Conservation (phyloP, 2,888 invertebrate genomes). For the Orchesellides sinensis region DNA sequence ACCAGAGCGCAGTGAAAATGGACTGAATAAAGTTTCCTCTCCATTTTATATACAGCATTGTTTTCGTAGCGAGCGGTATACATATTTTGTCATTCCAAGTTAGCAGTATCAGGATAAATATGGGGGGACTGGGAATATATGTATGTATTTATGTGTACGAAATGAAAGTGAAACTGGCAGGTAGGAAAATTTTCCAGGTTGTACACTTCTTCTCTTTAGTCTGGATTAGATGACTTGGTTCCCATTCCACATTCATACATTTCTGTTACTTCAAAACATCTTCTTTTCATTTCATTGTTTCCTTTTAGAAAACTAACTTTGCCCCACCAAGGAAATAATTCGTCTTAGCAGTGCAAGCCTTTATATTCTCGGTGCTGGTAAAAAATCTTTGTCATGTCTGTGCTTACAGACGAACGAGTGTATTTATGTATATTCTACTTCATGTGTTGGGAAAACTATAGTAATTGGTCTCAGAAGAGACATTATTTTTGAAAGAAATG, state of each 20-base stretch:
- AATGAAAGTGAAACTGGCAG: too few relatives aligned
- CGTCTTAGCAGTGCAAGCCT: too few relatives aligned
- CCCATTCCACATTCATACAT: not conserved
- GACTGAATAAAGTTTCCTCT: not conserved
- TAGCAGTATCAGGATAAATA: too few relatives aligned
- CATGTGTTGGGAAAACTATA: slow-evolving; percentile 43
- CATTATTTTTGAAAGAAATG: slow-evolving; percentile 66
- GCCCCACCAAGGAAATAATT: not conserved
- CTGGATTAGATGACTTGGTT: not conserved
- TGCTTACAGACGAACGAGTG: not conserved
- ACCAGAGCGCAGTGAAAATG: slow-evolving; percentile 12
- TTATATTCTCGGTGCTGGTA: not conserved
- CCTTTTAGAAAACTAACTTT: not conserved
- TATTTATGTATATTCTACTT: not conserved
- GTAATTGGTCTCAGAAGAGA: slow-evolving; percentile 70
- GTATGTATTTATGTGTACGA: too few relatives aligned
- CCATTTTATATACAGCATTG: slow-evolving; percentile 3
- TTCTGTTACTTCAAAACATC: not conserved
- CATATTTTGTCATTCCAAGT: too few relatives aligned
- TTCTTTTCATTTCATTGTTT: not conserved
- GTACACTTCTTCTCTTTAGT: too few relatives aligned
- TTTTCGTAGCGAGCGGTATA: not conserved
- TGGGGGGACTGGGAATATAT: too few relatives aligned
- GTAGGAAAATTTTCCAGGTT: not conserved
- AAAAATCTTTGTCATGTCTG: not conserved